Evolutionary conservation across 1,140 invertebrate species (phyloP), one percentile per base, ranked within the genome.

Genomic region (Drosophila miranda): DNA sequence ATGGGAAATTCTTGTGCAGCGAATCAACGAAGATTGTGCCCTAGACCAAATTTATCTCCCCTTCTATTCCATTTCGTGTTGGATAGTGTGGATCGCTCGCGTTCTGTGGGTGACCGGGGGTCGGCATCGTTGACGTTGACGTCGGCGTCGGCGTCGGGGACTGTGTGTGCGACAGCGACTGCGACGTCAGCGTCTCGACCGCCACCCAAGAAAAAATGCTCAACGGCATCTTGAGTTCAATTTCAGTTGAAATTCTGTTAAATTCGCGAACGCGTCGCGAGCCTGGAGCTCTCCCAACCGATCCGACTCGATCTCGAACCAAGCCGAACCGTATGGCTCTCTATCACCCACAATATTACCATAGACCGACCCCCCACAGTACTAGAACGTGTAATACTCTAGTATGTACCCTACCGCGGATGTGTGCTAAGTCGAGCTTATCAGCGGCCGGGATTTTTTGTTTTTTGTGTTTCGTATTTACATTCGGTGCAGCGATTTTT

Each of bases 241-340:
- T 78, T 89, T 89, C 81, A 89, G 84, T 89, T 89, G 79, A 89
- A 84, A 78, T 89, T 89, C 64, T 84, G 79, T 84, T 84, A 89
- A 88, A 89, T 84, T 89, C 74, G 80, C 80, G 77, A 89, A 84
- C 84, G 84, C 80, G 79, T 89, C 84, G 84, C 53, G 81, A 38
- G 34, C 68, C 78, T 74, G 61, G 56, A 75, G 75, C 76, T 82
- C 56, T 13, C 34, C 34, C 11, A 38, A 38, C 34, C 56, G 56
- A n/a, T 45, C 49, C 14, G 30, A 19, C 55, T 51, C 34, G 44
- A 60, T 64, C 57, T 54, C 19, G 11, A 49, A 23, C 16, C 14
- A 44, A 63, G 13, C 38, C 11, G 16, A 61, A 50, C 21, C 14
- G 26, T 16, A 44, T 34, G 30, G 30, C 30, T 34, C 30, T 11